Evolutionary conservation across 53 echinoderm and acorn worm species (phyloP), one percentile per base, ranked within the genome.

Genomic region (Luidia sarsii): DNA sequence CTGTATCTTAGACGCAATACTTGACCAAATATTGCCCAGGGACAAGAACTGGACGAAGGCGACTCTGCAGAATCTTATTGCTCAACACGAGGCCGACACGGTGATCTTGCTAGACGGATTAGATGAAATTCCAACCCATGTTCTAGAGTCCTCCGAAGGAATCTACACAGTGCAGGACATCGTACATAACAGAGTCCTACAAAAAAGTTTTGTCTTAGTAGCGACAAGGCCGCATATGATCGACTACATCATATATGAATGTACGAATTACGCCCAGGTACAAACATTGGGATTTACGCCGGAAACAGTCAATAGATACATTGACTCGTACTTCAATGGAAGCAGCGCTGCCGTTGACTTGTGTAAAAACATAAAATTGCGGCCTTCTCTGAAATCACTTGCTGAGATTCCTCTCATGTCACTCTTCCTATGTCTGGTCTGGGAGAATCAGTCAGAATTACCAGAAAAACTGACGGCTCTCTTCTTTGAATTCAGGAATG

Each of bases 181-280:
- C 23, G 36, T 65, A 9, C 65, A 36, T n/a, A 36, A 65, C 65
- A 65, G 39, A 38, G 65, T 39, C 38, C 38, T 65, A 24, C 21
- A 37, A n/a, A 65, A 65, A 0, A 65, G 65, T 24, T 65, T 24
- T 32, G 65, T 65, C 15, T 22, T 65, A 1, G 65, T 65, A 65
- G 32, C 65, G 21, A 65, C 65, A 37, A 37, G 65, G 3, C 65
- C 65, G n/a, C 65, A 65, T 65, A 65, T 38, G 65, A 39, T 64
- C n/a, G 10, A 64, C 37, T 64, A 36, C 38, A 23, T 64, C 19
- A 29, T 38, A n/a, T 37, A 18, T 38, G 65, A 39, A 19, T 64
- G 38, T 19, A 16, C 39, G 15, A 29, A 64, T 22, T 64, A 37
- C n/a, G 65, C 65, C n/a, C 23, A 15, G 5, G 65, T 64, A 16